Conservation (phyloP, 1,140 invertebrate species). For the Bilobella aurantiaca region DNA sequence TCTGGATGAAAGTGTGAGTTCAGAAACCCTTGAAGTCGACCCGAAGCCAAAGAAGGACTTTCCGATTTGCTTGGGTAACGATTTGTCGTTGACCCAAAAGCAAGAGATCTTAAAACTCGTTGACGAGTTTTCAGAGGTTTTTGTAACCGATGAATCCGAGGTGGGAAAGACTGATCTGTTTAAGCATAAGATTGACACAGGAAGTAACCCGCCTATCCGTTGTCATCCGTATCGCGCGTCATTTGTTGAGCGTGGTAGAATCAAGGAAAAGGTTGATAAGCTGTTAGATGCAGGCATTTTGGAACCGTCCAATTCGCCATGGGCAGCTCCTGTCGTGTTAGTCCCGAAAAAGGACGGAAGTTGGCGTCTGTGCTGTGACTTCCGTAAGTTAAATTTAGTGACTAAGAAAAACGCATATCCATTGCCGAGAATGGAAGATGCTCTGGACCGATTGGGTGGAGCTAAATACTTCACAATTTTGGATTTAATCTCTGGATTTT, state of each 20-base stretch:
- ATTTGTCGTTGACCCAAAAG: slow-evolving; percentile 25
- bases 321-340: slow-evolving; percentile 16
- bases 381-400: slow-evolving; percentile 41
- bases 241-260: slow-evolving; percentile 24
- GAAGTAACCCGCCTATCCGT: neutral
- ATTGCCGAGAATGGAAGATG: slow-evolving; percentile 40
- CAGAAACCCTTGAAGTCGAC: neutral
- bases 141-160: slow-evolving; percentile 17
- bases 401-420: slow-evolving; percentile 39
- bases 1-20: neutral
- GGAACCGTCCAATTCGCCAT: slow-evolving; percentile 32
- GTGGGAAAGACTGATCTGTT: slow-evolving; percentile 7
- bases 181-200: slow-evolving; percentile 16
- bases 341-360: slow-evolving; percentile 20
- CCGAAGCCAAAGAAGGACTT: neutral
- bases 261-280: slow-evolving; percentile 38
- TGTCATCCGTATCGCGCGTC: neutral
- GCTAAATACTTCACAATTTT: slow-evolving; percentile 10
- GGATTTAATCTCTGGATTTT: slow-evolving; percentile 39
- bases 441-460: slow-evolving; percentile 34
- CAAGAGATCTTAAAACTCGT: slow-evolving; percentile 39
- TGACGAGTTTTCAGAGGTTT: slow-evolving; percentile 35
- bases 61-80: neutral
- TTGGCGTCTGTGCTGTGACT: slow-evolving; percentile 39
- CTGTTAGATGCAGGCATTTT: slow-evolving; percentile 38